phyloP scores from a whole-genome alignment of 2,797 vertebrate genomes.

The Sebastolobus alascanus region DNA sequence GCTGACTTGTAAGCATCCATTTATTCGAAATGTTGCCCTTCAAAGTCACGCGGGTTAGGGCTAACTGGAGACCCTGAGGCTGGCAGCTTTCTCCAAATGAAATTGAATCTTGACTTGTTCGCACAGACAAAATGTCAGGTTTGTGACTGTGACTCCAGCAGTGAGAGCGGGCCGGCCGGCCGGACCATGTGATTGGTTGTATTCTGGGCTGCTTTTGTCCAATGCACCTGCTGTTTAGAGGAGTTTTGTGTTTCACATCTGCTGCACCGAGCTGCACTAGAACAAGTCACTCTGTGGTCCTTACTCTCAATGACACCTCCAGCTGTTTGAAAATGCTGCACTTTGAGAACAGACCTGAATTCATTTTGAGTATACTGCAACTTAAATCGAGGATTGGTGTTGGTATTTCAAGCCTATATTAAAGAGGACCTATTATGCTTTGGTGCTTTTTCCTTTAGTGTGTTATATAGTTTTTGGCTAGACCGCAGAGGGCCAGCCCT shows the following conservation, averaged over 20 bases:
- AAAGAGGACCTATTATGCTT: neutral
- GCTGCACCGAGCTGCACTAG: neutral
- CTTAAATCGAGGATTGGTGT: conserved; percentile 4
- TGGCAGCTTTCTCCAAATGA: conserved; percentile 20
- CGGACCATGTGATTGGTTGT: neutral
- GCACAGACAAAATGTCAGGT: conserved; percentile 18
- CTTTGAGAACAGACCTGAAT: conserved; percentile 8
- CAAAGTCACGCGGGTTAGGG: conserved; percentile 8
- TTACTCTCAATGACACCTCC: conserved; percentile 7
- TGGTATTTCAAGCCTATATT: neutral
- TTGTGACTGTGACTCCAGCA: conserved; percentile 19
- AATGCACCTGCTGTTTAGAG: conserved; percentile 15
- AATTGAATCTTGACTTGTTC: conserved; percentile 17
- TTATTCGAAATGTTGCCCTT: conserved; percentile 35
- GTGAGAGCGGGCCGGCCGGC: neutral
- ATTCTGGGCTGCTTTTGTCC: neutral
- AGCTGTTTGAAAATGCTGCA: conserved; percentile 28
- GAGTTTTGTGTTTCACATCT: conserved; percentile 24
- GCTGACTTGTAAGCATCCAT: conserved; percentile 28
- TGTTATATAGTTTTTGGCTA: neutral
- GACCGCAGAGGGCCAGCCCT: too few relatives aligned
- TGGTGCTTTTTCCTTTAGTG: neutral
- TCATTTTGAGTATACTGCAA: neutral
- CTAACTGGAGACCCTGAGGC: neutral
- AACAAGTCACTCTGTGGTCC: conserved; percentile 25